phyloP scores from a whole-genome alignment of 2,113 vertebrate genomes.

The Fregata magnificens region DNA sequence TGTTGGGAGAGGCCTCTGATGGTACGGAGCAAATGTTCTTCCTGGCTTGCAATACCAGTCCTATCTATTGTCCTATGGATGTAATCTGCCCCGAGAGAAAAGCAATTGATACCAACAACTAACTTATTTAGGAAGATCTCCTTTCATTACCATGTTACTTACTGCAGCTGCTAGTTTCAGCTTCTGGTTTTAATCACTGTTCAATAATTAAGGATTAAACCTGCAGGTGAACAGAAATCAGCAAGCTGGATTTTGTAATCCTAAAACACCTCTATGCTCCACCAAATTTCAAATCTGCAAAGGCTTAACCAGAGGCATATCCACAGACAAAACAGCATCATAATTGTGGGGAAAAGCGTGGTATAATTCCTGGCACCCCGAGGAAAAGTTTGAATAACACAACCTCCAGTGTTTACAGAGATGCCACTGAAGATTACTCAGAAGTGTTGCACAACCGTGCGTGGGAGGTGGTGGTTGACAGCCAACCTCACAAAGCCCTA shows the following conservation, averaged over 20 bases:
- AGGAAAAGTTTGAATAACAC: background rate
- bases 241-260: background rate
- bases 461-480: background rate
- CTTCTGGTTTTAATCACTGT: background rate
- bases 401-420: background rate
- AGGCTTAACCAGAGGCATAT: background rate
- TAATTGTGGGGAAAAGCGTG: background rate
- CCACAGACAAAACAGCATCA: background rate
- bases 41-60: background rate
- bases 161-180: background rate
- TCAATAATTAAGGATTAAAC: background rate
- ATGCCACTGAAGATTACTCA: background rate
- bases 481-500: background rate
- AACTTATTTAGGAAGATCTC: background rate
- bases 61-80: background rate
- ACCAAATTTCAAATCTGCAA: background rate
- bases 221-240: background rate
- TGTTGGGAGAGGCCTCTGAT: background rate
- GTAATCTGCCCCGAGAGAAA: background rate
- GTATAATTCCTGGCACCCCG: background rate
- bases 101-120: background rate
- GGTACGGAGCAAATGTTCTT: background rate
- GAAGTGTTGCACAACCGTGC: rapidly evolving
- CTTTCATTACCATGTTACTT: background rate
- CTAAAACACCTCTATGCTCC: background rate